Base-by-base conservation (phyloP, 2,113 vertebrate genomes). In the Paracanthobrama guichenoti region DNA sequence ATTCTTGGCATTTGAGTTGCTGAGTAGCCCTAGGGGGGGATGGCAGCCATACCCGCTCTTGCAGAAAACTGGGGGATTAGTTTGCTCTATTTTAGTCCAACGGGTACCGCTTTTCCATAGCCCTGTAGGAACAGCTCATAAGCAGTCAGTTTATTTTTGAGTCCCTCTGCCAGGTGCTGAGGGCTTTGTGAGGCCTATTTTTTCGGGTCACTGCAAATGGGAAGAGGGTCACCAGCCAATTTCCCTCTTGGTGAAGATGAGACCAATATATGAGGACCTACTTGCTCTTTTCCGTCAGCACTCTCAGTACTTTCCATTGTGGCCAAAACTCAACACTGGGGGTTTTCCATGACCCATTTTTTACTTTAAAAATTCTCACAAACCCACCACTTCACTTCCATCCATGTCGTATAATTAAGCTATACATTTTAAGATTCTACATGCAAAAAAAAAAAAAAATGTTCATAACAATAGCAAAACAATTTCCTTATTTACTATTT, bases 61-160 rank as follows among this genome's bases (percentile, higher is more conserved):
- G 67, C 81, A 83, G 75, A 84, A 80, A 85, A 81, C 67, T 59
- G 46, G 77, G 81, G 80, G 81, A 86, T 86, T 87, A 85, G 81
- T 80, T 66, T 67, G 80, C 80, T 48, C 69, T 88, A 83, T 88
- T 88, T 83, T 71, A 20, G 86, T 82, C 74, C 28, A 59, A 28
- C 13, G 57, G 81, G 75, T 55, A 85, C 64, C 24, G 28, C 73
- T 80, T 84, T 20, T 74, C 35, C 55, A 60, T 66, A 67, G 59
- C 50, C 28, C 48, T 83, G 67, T 83, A 75, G 81, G 53, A 82
- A 76, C 28, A 75, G 74, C 69, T 82, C 28, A 46, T 82, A 79
- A 87, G 73, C 79, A 20, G 60, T 69, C 46, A 5, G 31, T 85
- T 83, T 87, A 87, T 83, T 83, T 85, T 67, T 50, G 10, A 69